These are phyloP conservation scores for Caenorhabditis sulstoni DNA, from an alignment of 2,888 invertebrate genomes.

Conservation along the genomic window DNA sequence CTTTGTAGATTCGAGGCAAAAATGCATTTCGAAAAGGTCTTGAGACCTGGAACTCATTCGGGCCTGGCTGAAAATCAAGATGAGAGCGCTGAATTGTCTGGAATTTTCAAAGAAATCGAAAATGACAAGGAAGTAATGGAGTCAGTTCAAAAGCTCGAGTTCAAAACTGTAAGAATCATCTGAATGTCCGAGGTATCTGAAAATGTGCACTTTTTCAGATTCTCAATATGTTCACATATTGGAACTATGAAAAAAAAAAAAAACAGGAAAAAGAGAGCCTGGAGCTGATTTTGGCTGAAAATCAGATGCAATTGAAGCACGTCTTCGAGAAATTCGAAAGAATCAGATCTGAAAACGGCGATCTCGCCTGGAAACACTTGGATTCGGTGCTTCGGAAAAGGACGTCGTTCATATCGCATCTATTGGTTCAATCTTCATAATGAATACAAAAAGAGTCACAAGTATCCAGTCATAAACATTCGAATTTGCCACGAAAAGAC, in stretches of 20 bases:
- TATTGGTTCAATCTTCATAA: neutral
- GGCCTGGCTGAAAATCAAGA: neutral
- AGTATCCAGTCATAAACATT: constrained; percentile 33
- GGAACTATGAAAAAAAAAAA: neutral
- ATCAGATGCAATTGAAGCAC: neutral
- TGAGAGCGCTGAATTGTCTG: neutral
- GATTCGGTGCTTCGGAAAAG: constrained; percentile 10
- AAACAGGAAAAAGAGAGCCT: too few relatives aligned
- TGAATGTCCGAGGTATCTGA: too few relatives aligned
- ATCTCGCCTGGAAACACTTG: constrained; percentile 3
- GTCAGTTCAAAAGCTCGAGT: neutral
- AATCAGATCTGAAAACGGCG: neutral
- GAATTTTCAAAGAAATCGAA: neutral
- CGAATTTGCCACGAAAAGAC: constrained; percentile 50
- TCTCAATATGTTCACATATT: neutral
- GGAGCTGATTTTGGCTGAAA: neutral
- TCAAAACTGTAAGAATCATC: neutral
- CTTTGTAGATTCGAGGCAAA: neutral
- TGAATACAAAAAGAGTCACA: neutral
- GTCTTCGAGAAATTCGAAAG: neutral
- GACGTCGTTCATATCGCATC: constrained; percentile 4
- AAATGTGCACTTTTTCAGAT: too few relatives aligned
- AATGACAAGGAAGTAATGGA: too few relatives aligned
- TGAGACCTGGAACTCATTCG: neutral
- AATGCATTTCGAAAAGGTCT: neutral